A percentile compares a stretch with the other conserved stretches of the same genome.
Evolutionary conservation across 30 jellyfish, hydroid and myxozoan species (phyloP).

Genomic region (Chrysaora quinquecirrha): DNA sequence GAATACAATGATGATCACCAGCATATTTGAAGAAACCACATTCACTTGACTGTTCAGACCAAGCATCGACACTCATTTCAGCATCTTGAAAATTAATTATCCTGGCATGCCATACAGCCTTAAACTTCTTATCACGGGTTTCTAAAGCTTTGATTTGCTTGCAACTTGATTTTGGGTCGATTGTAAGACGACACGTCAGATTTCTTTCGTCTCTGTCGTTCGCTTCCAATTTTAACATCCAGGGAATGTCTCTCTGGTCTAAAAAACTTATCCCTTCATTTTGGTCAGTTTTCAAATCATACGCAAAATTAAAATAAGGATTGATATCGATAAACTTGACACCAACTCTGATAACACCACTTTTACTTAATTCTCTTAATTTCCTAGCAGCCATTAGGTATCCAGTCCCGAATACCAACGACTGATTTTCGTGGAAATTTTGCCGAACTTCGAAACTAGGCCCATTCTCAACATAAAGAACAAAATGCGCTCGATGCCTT

Average conservation of each 20-base stretch:
- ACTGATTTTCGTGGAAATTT: constrained; percentile 49
- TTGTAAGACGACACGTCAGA: constrained; percentile 24
- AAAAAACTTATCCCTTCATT: constrained; percentile 20
- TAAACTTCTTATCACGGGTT: constrained; percentile 32
- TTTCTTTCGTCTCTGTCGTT: background rate
- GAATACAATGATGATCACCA: constrained; percentile 43
- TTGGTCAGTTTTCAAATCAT: constrained; percentile 15
- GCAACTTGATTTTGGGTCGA: constrained; percentile 51
- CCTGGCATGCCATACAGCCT: constrained; percentile 38
- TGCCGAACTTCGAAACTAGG: constrained; percentile 49
- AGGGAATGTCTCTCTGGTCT: constrained; percentile 61
- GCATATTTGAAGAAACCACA: constrained; percentile 31
- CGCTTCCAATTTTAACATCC: constrained; percentile 22
- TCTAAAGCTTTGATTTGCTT: constrained; percentile 53
- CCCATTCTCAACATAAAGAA: constrained; percentile 50
- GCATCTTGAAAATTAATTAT: constrained; percentile 35
- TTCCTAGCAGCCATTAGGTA: constrained; percentile 43
- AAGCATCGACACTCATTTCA: constrained; percentile 53
- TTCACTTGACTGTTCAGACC: constrained; percentile 46
- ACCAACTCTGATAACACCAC: constrained; percentile 62
- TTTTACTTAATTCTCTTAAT: constrained; percentile 21
- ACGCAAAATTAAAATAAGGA: constrained; percentile 69
- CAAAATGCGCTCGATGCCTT: constrained; percentile 56
- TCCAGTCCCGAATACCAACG: constrained; percentile 60
- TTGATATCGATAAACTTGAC: constrained; percentile 40